Evolutionary conservation across 1,140 invertebrate genomes (phyloP), one percentile per base, ranked within the genome.

Genomic region (Neodiprion pinetum): DNA sequence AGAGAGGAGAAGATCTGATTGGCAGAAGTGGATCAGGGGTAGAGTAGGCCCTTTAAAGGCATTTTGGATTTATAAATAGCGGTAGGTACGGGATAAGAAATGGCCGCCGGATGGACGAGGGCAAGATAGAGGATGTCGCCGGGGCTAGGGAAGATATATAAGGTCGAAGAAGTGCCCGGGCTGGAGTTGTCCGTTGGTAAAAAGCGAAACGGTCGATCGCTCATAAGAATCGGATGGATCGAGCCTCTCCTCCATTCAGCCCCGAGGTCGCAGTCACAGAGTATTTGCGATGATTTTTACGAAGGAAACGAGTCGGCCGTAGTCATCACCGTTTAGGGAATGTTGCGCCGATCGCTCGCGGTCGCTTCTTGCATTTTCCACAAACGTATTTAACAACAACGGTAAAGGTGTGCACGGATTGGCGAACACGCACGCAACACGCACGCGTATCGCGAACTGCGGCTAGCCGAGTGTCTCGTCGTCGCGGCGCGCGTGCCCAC

Each of bases 241-340:
- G 48, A 71, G 10, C 40, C 73, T 53, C 48, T 50, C 28, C 70
- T 70, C 21, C 72, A 72, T 73, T 17, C 73, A 71, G 75, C 72
- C 49, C 74, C 67, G 67, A 72, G 69, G 70, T 72, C 68, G 65
- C 28, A 23, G 40, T 70, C 48, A 48, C 74, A 76, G 73, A 66
- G 71, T 72, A 75, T 81, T 80, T 79, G 79, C 79, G 77, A 80
- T 75, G 80, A 85, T 84, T 84, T 86, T 86, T 86, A 79, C 81
- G 76, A 78, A 75, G 50, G 11, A 14, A 17, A 75, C 40, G 77
- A 76, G 76, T 74, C 74, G 79, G 77, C 28, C 28, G 5, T 2
- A 82, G 76, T 81, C 53, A 17, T 61, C 53, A 72, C 85, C 86
- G 85, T 87, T 87, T 87, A 87, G 84, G 85, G 84, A 86, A 87